A percentile compares a stretch with the other conserved stretches of the same genome.
These are phyloP conservation scores for Beroe ovata DNA, from an alignment of 37 sponge, comb jelly and placozoan genomes.

Conservation along the genomic window DNA sequence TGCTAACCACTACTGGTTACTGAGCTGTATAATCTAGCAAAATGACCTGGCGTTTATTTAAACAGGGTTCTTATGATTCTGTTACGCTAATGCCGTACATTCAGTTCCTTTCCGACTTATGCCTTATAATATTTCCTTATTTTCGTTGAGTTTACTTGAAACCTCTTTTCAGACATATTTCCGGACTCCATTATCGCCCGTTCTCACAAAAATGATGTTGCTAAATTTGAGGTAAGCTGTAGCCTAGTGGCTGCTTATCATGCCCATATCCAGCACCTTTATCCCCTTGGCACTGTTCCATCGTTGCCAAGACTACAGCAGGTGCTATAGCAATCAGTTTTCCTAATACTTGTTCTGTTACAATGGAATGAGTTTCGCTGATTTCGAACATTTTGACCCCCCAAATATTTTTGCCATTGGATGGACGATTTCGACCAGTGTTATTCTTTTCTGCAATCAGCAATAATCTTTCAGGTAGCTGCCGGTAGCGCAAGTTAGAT, in stretches of 20 bases:
- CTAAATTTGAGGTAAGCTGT: too few relatives aligned
- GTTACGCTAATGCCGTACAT: constrained; percentile 15
- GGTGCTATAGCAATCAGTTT: not conserved
- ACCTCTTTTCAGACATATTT: too few relatives aligned
- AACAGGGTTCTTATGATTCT: not conserved
- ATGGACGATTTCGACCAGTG: too few relatives aligned
- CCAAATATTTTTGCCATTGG: too few relatives aligned
- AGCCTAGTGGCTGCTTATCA: too few relatives aligned
- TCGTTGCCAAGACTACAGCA: not conserved
- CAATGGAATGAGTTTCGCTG: not conserved
- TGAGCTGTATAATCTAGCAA: constrained; percentile 60
- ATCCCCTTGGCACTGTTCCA: not conserved
- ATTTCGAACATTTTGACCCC: too few relatives aligned
- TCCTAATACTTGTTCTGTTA: not conserved
- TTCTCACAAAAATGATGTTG: too few relatives aligned
- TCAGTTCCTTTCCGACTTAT: not conserved
- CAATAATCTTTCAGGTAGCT: too few relatives aligned
- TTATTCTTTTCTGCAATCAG: too few relatives aligned
- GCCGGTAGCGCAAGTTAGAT: too few relatives aligned
- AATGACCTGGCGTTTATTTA: not conserved
- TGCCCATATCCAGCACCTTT: not conserved
- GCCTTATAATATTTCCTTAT: not conserved
- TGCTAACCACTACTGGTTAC: not conserved
- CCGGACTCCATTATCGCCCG: too few relatives aligned
- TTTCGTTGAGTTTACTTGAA: not conserved